These are phyloP conservation scores for Ornithorhynchus anatinus DNA, from an alignment of 2,113 vertebrate genomes.

Conservation along the genomic window DNA sequence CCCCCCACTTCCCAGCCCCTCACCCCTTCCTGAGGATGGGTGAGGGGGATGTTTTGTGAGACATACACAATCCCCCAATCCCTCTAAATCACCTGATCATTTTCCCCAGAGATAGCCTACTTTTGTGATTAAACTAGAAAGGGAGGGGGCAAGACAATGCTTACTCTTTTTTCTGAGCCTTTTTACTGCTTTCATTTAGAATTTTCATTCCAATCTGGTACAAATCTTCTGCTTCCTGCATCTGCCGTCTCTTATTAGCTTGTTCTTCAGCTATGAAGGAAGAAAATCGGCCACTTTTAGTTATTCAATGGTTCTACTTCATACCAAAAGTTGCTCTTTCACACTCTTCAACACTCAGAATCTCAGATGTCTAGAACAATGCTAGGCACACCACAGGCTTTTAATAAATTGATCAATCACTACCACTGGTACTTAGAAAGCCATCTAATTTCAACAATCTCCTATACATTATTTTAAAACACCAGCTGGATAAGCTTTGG, in stretches of 20 bases:
- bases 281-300: neutral
- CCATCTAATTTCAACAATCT: too few species aligned
- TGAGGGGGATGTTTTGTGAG: too few species aligned
- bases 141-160: slow-evolving; percentile 43
- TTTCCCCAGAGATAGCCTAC: neutral
- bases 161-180: slow-evolving; percentile 90
- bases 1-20: too few species aligned
- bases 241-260: slow-evolving; percentile 82
- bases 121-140: neutral
- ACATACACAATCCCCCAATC: too few species aligned
- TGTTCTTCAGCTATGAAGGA: slow-evolving; percentile 85
- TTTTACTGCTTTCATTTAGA: slow-evolving; percentile 88
- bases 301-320: neutral
- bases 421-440: too few species aligned
- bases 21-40: too few species aligned
- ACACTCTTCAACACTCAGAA: too few species aligned
- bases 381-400: too few species aligned
- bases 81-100: neutral
- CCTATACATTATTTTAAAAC: too few species aligned
- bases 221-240: slow-evolving; percentile 88
- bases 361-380: too few species aligned
- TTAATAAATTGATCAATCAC: too few species aligned
- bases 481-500: too few species aligned
- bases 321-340: neutral
- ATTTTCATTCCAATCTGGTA: slow-evolving; percentile 88